phyloP scores from a whole-genome alignment of 1,140 invertebrate species.

The Saccostrea cuccullata region DNA sequence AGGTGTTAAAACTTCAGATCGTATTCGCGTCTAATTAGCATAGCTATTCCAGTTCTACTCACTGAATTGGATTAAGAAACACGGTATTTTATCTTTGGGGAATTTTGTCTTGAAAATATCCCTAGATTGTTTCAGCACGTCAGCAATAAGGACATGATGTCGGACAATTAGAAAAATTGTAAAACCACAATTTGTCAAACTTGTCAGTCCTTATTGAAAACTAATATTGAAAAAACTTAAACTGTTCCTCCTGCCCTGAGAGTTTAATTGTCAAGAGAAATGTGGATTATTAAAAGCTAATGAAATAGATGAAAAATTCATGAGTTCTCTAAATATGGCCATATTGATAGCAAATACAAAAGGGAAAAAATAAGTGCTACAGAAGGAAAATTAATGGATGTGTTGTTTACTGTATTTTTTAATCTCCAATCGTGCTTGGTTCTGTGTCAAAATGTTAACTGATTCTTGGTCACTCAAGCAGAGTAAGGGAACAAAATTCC shows the following conservation, averaged over 20 bases:
- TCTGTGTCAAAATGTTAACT: not conserved
- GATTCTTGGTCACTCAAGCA: not conserved
- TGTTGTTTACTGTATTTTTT: conserved; percentile 14
- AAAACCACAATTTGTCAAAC: conserved; percentile 36
- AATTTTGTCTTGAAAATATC: conserved; percentile 30
- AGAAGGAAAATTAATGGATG: conserved; percentile 22
- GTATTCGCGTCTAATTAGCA: conserved; percentile 32
- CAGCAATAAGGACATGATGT: conserved; percentile 35
- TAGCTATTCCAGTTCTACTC: conserved; percentile 15
- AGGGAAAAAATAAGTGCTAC: conserved; percentile 8
- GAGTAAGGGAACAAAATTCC: no score
- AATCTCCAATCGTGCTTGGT: not conserved
- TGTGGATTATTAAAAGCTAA: conserved; percentile 34
- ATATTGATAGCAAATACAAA: conserved; percentile 21
- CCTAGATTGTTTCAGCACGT: not conserved
- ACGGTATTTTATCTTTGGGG: conserved; percentile 28
- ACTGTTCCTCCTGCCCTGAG: not conserved
- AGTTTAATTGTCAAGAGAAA: conserved; percentile 29
- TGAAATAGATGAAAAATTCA: conserved; percentile 36
- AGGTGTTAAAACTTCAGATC: conserved; percentile 33
- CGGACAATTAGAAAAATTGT: conserved; percentile 37
- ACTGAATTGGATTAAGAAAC: conserved; percentile 33
- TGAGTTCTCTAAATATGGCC: conserved; percentile 34
- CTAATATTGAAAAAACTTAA: conserved; percentile 37
- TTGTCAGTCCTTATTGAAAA: conserved; percentile 36